Conservation (phyloP, 2,113 vertebrate genomes). For the Natator depressus region DNA sequence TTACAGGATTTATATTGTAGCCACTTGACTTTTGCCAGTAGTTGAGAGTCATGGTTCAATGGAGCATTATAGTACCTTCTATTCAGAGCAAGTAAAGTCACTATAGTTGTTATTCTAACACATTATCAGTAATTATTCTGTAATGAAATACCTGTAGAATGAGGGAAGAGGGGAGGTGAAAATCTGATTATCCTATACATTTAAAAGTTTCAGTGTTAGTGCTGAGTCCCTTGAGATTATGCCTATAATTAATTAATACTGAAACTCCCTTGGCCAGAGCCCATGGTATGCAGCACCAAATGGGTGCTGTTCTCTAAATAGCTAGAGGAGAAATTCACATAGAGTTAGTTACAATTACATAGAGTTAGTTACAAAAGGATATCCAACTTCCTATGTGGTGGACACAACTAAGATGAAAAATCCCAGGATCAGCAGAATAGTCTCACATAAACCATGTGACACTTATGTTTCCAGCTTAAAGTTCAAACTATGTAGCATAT, state of each 20-base stretch:
- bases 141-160: background rate
- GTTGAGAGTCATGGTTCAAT: background rate
- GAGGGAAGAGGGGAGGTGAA: background rate
- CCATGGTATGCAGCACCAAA: background rate
- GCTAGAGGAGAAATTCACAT: background rate
- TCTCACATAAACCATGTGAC: background rate
- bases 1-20: background rate
- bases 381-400: background rate
- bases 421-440: background rate
- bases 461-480: conserved; percentile 5
- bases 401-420: background rate
- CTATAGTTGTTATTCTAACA: background rate
- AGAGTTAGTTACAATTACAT: background rate
- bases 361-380: background rate
- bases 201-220: background rate
- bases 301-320: background rate
- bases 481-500: conserved; percentile 27
- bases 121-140: background rate
- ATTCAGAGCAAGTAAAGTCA: background rate
- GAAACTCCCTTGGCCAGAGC: background rate
- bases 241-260: background rate
- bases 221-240: background rate
- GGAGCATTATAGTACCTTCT: background rate
- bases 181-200: background rate
- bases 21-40: background rate